These are phyloP conservation scores for Cabera pusaria DNA, from an alignment of 2,888 invertebrate species.

Conservation along the genomic window DNA sequence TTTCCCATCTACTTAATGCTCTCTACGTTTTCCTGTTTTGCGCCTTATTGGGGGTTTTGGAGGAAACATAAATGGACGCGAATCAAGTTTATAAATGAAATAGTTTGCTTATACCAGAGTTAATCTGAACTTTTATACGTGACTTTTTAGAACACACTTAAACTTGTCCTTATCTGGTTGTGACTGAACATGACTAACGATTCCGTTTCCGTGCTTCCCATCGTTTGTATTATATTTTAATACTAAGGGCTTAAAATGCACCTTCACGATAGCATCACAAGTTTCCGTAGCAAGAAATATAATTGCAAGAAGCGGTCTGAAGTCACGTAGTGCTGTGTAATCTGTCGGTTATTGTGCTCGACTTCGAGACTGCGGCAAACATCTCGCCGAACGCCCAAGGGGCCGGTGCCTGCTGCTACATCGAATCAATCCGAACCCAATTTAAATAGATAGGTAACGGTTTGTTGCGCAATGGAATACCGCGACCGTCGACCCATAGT, in stretches of 20 bases:
- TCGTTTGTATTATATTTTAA: slow-evolving; percentile 13
- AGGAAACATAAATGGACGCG: slow-evolving; percentile 6
- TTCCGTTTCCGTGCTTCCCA: slow-evolving; percentile 17
- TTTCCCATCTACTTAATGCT: slow-evolving; percentile 17
- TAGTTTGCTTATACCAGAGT: background rate
- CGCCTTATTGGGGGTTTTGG: background rate
- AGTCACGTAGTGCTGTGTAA: slow-evolving; percentile 59
- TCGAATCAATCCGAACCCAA: slow-evolving; percentile 69
- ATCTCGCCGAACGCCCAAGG: slow-evolving; percentile 40
- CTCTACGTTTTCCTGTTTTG: slow-evolving; percentile 12
- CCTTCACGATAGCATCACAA: slow-evolving; percentile 38
- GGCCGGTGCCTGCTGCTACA: slow-evolving; percentile 41
- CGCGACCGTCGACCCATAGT: slow-evolving; percentile 53
- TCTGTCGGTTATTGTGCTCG: slow-evolving; percentile 54
- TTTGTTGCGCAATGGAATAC: slow-evolving; percentile 74
- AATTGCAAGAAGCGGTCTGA: slow-evolving; percentile 49
- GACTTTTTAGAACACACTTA: slow-evolving; percentile 6
- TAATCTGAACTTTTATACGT: slow-evolving; percentile 1
- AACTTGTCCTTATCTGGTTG: slow-evolving; percentile 5
- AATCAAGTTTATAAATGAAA: slow-evolving; percentile 2
- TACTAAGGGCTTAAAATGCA: slow-evolving; percentile 20
- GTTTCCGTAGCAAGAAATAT: slow-evolving; percentile 45
- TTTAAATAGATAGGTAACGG: slow-evolving; percentile 78
- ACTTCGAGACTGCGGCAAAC: slow-evolving; percentile 36
- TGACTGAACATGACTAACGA: slow-evolving; percentile 12